phyloP scores from a whole-genome alignment of 1,140 invertebrate genomes.

The Triops cancriformis region DNA sequence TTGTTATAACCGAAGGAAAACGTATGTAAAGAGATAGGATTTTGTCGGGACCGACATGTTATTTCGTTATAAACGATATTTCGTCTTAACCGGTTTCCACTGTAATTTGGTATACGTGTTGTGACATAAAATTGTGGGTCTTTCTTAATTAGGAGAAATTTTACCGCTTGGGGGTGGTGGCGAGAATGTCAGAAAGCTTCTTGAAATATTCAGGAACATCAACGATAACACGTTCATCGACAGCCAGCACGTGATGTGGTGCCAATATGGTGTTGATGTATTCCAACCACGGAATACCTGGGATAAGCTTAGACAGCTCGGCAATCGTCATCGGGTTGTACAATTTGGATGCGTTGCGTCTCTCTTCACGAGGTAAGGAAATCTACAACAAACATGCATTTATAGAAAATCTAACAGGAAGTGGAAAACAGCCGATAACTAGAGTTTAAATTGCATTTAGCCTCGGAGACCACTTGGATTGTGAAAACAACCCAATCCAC shows the following conservation, averaged over 20 bases:
- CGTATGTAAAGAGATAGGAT: no score
- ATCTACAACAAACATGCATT: conserved; percentile 48
- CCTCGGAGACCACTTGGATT: neutral
- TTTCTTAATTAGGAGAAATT: conserved; percentile 35
- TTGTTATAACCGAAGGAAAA: no score
- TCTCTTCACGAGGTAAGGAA: conserved; percentile 77
- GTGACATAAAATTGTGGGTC: no score
- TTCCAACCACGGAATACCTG: conserved; percentile 65
- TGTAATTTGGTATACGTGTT: no score
- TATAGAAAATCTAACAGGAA: conserved; percentile 30
- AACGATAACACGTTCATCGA: conserved; percentile 67
- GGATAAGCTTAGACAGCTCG: conserved; percentile 62
- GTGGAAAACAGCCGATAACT: neutral
- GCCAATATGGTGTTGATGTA: conserved; percentile 71
- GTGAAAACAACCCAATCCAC: conserved; percentile 33
- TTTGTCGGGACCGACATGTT: no score
- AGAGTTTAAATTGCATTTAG: neutral
- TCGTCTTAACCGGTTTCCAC: no score
- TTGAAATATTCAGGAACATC: conserved; percentile 66
- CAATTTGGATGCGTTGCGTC: conserved; percentile 77
- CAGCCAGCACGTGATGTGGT: conserved; percentile 44
- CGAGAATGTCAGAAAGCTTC: conserved; percentile 52
- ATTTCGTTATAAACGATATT: no score
- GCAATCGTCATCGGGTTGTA: conserved; percentile 82
- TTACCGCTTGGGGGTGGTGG: conserved; percentile 49